These are phyloP conservation scores for Wiebesia pumilae DNA, from an alignment of 1,140 invertebrate species.

Conservation along the genomic window DNA sequence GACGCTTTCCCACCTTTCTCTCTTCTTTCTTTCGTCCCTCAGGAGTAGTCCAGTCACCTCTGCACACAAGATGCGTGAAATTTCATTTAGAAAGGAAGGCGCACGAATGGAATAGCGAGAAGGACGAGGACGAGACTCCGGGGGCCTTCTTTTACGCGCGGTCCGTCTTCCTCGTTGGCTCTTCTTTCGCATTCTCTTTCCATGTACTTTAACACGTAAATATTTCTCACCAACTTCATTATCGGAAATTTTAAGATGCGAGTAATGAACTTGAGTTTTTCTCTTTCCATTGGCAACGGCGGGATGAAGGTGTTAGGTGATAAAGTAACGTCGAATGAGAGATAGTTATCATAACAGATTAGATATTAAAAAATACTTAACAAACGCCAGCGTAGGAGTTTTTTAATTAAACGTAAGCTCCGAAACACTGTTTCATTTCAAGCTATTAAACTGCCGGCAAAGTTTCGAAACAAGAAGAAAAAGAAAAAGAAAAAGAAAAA, in stretches of 20 bases:
- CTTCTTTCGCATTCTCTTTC: constrained; percentile 44
- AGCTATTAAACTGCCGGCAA: constrained; percentile 30
- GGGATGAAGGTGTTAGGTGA: constrained; percentile 33
- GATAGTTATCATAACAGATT: constrained; percentile 35
- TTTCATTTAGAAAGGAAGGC: constrained; percentile 32
- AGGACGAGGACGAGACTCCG: not conserved
- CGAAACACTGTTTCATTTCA: constrained; percentile 10
- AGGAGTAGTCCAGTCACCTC: not conserved
- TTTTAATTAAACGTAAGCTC: constrained; percentile 45
- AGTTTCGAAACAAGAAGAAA: constrained; percentile 6
- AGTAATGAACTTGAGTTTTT: constrained; percentile 35
- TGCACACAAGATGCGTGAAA: constrained; percentile 20
- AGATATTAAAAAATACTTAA: constrained; percentile 37
- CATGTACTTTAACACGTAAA: constrained; percentile 45
- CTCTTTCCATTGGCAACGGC: not conserved
- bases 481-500: no score
- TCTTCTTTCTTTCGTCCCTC: not conserved
- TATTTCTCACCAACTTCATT: constrained; percentile 50
- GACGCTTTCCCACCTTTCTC: not conserved
- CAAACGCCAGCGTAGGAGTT: not conserved
- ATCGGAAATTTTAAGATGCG: constrained; percentile 51
- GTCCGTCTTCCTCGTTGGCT: constrained; percentile 16
- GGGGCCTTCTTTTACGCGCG: constrained; percentile 12
- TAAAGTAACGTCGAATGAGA: constrained; percentile 34
- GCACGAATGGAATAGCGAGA: not conserved